A percentile compares a stretch with the other conserved stretches of the same genome.
Conservation (phyloP, 1,140 invertebrate genomes). For the Anastatus disparis region DNA sequence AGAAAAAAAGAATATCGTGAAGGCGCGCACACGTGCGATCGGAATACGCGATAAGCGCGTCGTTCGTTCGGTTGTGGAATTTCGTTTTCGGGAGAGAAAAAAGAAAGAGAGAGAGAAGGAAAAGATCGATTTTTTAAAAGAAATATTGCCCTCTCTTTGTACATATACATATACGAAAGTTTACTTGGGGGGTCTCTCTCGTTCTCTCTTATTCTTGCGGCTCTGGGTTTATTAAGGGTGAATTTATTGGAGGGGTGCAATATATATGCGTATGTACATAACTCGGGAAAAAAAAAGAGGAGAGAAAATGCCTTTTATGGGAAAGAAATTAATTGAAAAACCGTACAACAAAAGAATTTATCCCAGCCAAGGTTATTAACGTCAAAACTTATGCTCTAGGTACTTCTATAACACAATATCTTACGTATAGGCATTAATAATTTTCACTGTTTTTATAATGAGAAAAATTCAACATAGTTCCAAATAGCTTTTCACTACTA, state of each 20-base stretch:
- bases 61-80: too few species aligned
- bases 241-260: slow-evolving; percentile 34
- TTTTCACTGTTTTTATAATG: too few species aligned
- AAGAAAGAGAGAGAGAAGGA: too few species aligned
- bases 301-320: slow-evolving; percentile 12
- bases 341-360: slow-evolving; percentile 4
- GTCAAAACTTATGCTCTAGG: too few species aligned
- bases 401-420: too few species aligned
- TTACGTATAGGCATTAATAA: too few species aligned
- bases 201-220: too few species aligned
- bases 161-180: not conserved
- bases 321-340: slow-evolving; percentile 32
- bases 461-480: too few species aligned
- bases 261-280: not conserved
- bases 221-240: slow-evolving; percentile 42
- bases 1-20: too few species aligned
- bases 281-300: not conserved
- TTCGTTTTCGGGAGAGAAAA: slow-evolving; percentile 29
- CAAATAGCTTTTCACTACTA: too few species aligned
- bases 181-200: slow-evolving; percentile 10
- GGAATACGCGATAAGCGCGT: slow-evolving; percentile 24
- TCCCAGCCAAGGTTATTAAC: too few species aligned
- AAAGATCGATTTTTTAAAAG: slow-evolving; percentile 37
- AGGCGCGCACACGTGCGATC: slow-evolving; percentile 10
- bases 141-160: slow-evolving; percentile 16